phyloP scores from a whole-genome alignment of 2,888 invertebrate genomes.

The Volucella inflata region DNA sequence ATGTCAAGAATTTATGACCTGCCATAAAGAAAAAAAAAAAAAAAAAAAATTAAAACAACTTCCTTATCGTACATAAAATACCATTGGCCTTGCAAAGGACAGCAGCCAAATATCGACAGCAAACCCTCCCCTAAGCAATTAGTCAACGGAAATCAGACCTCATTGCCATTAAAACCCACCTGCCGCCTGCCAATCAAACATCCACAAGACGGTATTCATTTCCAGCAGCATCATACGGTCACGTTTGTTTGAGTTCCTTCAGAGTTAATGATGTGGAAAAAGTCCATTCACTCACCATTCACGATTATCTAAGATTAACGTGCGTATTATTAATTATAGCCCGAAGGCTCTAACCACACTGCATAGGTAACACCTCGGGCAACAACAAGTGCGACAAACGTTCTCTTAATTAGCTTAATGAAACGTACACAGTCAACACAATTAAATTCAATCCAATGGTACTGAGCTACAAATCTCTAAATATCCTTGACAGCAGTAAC shows the following conservation, averaged over 20 bases:
- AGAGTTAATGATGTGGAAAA: conserved; percentile 29
- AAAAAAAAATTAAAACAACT: too few relatives aligned
- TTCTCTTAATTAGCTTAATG: conserved; percentile 47
- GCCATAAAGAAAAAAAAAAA: not conserved
- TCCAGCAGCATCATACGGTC: not conserved
- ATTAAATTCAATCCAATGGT: conserved; percentile 41
- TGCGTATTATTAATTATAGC: conserved; percentile 23
- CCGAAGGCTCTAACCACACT: not conserved
- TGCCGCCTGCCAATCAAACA: not conserved
- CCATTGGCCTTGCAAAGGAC: not conserved
- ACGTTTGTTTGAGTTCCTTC: conserved; percentile 16
- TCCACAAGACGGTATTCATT: not conserved
- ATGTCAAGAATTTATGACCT: not conserved
- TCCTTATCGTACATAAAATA: not conserved
- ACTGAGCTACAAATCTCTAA: conserved; percentile 13
- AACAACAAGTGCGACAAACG: conserved; percentile 42
- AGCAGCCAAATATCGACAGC: not conserved
- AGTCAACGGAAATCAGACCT: not conserved
- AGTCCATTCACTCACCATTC: not conserved
- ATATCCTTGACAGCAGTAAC: conserved; percentile 12
- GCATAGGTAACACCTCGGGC: not conserved
- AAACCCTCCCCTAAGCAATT: too few relatives aligned
- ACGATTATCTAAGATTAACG: conserved; percentile 27
- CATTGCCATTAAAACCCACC: not conserved
- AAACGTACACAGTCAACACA: conserved; percentile 39